Evolutionary conservation across 2,797 vertebrate genomes (phyloP), one percentile per base, ranked within the genome.

Genomic region (Sebastes diaconus): DNA sequence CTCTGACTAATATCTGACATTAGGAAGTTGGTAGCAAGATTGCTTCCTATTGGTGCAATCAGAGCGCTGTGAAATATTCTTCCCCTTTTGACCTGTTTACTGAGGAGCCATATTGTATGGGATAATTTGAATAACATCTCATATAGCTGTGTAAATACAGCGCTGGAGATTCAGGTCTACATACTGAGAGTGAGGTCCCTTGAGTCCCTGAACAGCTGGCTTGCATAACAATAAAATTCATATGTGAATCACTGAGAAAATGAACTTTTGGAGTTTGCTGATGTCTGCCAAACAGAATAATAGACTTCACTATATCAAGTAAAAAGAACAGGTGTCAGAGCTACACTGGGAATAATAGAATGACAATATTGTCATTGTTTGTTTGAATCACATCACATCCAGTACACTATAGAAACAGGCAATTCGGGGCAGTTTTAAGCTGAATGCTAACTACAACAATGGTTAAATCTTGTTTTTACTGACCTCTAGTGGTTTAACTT

Each of bases 1-100:
- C 50, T 83, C 85, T 67, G 71, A 79, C 58, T 84, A 72, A 88
- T 57, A 58, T 79, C 65, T n/a, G 63, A 73, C 77, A 73, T 80
- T 52, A 71, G 54, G 39, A 83, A 63, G 81, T 75, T 64, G 25
- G 77, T 60, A 16, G 66, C n/a, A 30, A 60, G 58, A 76, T 68
- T 60, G 18, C 46, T 64, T 83, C 69, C 65, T 54, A 59, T 69
- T 54, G 34, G 22, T 78, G 69, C 27, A 71, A 50, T 60, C n/a
- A 27, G 52, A 80, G n/a, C 20, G 29, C 39, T 61, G 63, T 1
- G 27, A 67, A 72, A 77, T 74, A 32, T 54, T 73, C 58, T 75
- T 3, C 20, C 57, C 3, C 4, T 22, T 72, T 58, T 67, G 68
- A 75, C 72, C 72, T 20, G 65, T 75, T 80, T 52, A 25, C 68